Percentiles rank a stretch among this genome's conserved stretches.
These are phyloP conservation scores for Pseudocheirus occidentalis DNA, from an alignment of 2,797 vertebrate species.

Conservation along the genomic window DNA sequence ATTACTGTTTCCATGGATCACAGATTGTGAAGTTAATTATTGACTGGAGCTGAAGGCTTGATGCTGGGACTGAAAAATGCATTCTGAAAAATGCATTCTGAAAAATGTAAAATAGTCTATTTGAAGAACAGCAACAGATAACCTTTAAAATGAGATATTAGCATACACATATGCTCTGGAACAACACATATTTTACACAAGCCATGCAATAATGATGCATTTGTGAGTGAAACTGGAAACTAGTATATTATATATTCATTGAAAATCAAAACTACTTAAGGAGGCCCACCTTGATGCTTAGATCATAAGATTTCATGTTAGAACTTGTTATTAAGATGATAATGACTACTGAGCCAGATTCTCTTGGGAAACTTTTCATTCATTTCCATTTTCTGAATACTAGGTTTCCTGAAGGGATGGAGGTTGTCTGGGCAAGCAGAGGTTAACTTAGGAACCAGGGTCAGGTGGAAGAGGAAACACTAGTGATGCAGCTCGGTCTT, in stretches of 20 bases:
- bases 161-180: background rate
- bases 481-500: background rate
- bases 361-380: background rate
- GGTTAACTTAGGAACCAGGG: background rate
- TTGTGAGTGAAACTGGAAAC: background rate
- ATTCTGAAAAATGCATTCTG: background rate
- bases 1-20: background rate
- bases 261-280: background rate
- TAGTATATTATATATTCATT: background rate
- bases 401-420: background rate
- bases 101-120: background rate
- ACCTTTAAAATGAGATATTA: background rate
- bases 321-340: background rate
- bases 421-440: background rate
- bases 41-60: background rate
- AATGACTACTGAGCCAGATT: background rate
- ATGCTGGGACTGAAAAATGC: background rate
- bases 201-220: background rate
- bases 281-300: background rate
- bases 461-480: background rate
- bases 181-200: background rate
- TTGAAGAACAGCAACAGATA: background rate
- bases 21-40: slow-evolving; percentile 4
- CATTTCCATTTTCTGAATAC: background rate
- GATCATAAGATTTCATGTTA: background rate